A percentile compares a stretch with the other conserved stretches of the same genome.
Evolutionary conservation across 2,797 vertebrate genomes (phyloP).

Genomic region (Dromococcyx pavoninus): DNA sequence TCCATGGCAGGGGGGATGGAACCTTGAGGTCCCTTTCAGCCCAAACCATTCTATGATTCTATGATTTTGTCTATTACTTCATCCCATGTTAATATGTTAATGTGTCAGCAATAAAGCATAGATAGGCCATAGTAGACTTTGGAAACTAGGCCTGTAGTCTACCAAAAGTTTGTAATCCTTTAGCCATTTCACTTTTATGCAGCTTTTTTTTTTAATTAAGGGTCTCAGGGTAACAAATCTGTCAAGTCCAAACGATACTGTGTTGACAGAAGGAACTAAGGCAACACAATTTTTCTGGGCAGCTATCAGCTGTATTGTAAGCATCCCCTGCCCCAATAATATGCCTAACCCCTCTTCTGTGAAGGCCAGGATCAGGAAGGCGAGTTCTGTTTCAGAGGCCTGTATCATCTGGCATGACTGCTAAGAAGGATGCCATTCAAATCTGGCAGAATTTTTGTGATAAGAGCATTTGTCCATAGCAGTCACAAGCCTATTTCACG

Average conservation of each 20-base stretch:
- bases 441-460: constrained; percentile 46
- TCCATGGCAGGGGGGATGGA: too few species aligned
- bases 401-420: constrained; percentile 25
- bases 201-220: neutral
- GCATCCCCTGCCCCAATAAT: constrained; percentile 44
- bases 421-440: constrained; percentile 43
- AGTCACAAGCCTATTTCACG: constrained; percentile 52
- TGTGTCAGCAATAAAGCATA: neutral
- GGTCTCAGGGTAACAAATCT: constrained; percentile 1
- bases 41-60: too few species aligned
- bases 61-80: constrained; percentile 23
- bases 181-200: neutral
- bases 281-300: neutral
- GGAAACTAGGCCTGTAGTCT: neutral
- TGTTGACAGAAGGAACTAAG: constrained; percentile 30
- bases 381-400: constrained; percentile 24
- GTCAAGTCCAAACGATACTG: constrained; percentile 3
- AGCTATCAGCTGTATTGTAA: constrained; percentile 12
- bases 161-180: neutral
- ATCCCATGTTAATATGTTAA: constrained; percentile 1
- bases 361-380: constrained; percentile 41
- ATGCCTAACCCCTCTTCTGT: constrained; percentile 20
- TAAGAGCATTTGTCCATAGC: constrained; percentile 41
- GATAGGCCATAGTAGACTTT: neutral
- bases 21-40: too few species aligned